Conservation (phyloP, 53 echinoderm and acorn worm genomes). For the Astropecten irregularis region DNA sequence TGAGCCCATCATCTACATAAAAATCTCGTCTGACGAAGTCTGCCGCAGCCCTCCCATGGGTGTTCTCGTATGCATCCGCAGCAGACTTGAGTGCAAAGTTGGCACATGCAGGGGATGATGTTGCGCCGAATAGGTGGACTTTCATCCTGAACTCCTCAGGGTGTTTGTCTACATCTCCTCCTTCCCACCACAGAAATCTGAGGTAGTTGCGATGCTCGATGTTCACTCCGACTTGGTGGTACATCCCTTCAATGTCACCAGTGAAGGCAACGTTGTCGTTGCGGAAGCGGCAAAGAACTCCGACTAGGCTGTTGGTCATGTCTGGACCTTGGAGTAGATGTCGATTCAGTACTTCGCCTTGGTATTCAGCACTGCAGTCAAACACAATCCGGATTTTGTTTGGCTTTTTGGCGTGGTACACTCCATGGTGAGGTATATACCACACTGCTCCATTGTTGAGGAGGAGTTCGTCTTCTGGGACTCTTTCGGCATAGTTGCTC, state of each 20-base stretch:
- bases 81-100: no score
- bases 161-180: background rate
- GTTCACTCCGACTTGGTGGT: constrained; percentile 48
- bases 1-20: constrained; percentile 31
- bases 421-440: constrained; percentile 63
- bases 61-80: background rate
- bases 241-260: constrained; percentile 63
- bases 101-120: background rate
- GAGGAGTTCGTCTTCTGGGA: constrained; percentile 23
- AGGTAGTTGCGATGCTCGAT: constrained; percentile 31
- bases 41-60: background rate
- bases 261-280: constrained; percentile 33
- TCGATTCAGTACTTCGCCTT: constrained; percentile 42
- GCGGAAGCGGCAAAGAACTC: constrained; percentile 57
- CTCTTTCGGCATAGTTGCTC: constrained; percentile 29
- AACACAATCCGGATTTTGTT: constrained; percentile 60
- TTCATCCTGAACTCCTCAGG: no score
- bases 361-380: constrained; percentile 52
- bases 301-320: constrained; percentile 45
- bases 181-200: constrained; percentile 68
- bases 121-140: no score
- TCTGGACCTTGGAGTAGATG: constrained; percentile 60
- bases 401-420: constrained; percentile 59
- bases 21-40: no score
- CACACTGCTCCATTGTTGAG: constrained; percentile 16